phyloP scores from a whole-genome alignment of 2,797 vertebrate species.

The Acanthornis magna region DNA sequence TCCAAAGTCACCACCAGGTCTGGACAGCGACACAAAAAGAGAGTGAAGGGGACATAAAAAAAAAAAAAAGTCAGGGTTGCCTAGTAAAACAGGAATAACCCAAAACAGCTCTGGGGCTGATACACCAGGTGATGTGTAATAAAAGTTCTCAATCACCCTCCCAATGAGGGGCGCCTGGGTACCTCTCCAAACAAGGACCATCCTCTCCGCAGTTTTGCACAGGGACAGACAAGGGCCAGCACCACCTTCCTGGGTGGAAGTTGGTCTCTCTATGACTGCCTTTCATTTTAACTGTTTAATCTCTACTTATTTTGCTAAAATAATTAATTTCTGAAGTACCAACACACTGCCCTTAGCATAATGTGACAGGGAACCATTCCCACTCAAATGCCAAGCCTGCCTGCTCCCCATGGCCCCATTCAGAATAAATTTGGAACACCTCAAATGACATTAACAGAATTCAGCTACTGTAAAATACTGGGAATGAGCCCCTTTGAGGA shows the following conservation, averaged over 20 bases:
- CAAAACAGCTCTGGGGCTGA: not conserved
- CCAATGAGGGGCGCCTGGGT: rapidly evolving
- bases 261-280: not conserved
- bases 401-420: not conserved
- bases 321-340: not conserved
- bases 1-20: not conserved
- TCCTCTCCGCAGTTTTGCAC: not conserved
- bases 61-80: not conserved
- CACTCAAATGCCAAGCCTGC: not conserved
- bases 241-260: not conserved
- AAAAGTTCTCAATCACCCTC: rapidly evolving
- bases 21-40: not conserved
- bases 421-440: not conserved
- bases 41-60: not conserved
- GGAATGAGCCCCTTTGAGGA: not conserved
- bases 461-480: conserved; percentile 10
- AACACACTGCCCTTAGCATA: rapidly evolving
- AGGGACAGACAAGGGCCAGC: not conserved
- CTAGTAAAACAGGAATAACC: not conserved
- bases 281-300: not conserved
- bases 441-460: conserved; percentile 22
- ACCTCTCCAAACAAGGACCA: not conserved
- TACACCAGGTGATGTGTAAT: not conserved
- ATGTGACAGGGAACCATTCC: not conserved
- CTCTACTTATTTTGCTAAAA: not conserved